phyloP scores from a whole-genome alignment of 53 echinoderm and acorn worm species.

The Paelopatides confundens region DNA sequence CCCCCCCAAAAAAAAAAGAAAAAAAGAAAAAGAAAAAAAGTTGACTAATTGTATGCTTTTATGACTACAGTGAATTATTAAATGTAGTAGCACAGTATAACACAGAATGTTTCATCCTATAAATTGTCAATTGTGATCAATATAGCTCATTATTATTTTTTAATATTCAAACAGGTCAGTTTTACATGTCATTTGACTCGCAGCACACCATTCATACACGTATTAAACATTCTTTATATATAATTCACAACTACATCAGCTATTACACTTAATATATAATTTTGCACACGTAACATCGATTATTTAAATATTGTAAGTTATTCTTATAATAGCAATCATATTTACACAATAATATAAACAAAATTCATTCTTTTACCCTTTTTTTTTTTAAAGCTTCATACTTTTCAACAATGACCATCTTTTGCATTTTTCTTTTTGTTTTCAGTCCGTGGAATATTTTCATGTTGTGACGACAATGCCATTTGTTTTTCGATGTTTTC shows the following conservation, averaged over 20 bases:
- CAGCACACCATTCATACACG: neutral
- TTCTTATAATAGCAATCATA: conserved; percentile 32
- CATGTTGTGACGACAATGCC: neutral
- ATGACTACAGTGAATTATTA: no score
- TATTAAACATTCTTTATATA: neutral
- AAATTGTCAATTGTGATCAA: no score
- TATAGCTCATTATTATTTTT: no score
- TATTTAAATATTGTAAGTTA: conserved; percentile 10
- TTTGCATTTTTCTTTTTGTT: neutral
- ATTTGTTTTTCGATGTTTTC: neutral
- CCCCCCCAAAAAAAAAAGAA: no score
- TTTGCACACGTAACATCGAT: conserved; percentile 35
- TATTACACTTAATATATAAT: conserved; percentile 1
- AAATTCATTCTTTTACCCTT: neutral
- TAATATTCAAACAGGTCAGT: no score
- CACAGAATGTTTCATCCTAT: no score
- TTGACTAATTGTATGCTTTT: no score
- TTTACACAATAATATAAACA: conserved; percentile 23
- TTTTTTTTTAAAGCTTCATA: conserved; percentile 14
- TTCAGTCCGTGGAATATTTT: neutral
- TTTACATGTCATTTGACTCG: no score
- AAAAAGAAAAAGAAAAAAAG: no score
- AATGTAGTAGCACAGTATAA: no score
- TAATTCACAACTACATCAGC: neutral
- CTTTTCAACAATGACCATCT: neutral